Evolutionary conservation across 2,797 vertebrate genomes (phyloP), one percentile per base, ranked within the genome.

Genomic region (Bradypodion pumilum): DNA sequence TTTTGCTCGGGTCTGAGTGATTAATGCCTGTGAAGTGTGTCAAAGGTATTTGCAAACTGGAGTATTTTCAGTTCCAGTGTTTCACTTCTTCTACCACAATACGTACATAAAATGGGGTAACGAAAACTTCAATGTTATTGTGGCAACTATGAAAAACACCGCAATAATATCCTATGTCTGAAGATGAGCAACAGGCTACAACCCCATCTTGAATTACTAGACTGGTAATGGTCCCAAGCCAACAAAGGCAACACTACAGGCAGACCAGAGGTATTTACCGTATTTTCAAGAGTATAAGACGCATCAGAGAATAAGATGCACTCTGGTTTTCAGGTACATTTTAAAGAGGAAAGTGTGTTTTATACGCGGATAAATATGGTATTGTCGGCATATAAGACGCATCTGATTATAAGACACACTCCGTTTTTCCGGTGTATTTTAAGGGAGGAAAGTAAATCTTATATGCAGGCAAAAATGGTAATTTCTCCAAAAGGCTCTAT

Each of bases 1-100:
- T 89, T 99, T 99, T 59, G 98, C 98, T 91, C 99, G 96, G 0
- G 98, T 99, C 90, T 99, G 99, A 80, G 98, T 98, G 87, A 99
- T 98, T 89, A 99, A 87, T 0, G 96, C 92, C 96, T 96, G 84
- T 0, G 83, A 60, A 40, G 52, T 16, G 52, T 16, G 52, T 19
- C 52, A 56, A 56, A 56, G 19, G 15, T 56, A 56, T 42, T 70
- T 42, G 25, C 37, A 37, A 42, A 27, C 35, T 42, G 25, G 27
- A 70, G 42, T 35, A 10, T 32, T 15, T n/a, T 44, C 62, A 60
- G 62, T 23, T 6, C 65, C 60, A 40, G 23, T 23, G 56, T n/a
- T 25, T 46, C 13, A 6, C 59, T 56, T 40, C 25, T 37, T 62
- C 12, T 35, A 69, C 8, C 27, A 69, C 15, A 25, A 69, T 7